Conservation (phyloP, 2,888 invertebrate species). For the Philhelius pedissequus region DNA sequence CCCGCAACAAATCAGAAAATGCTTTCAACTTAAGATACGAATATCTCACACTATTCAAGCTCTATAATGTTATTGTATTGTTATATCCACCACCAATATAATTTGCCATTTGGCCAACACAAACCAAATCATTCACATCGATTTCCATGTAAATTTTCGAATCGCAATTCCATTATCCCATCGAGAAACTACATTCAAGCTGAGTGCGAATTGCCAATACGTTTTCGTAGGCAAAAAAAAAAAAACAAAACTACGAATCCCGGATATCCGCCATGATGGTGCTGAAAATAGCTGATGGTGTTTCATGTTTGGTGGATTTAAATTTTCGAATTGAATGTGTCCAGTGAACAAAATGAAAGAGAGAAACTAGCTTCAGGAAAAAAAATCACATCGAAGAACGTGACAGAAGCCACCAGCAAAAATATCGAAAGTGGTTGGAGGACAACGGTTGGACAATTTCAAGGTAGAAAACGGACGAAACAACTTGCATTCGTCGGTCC, state of each 20-base stretch:
- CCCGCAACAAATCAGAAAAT: background rate
- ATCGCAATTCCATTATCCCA: conserved; percentile 47
- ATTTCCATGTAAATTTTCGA: conserved; percentile 53
- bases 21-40: background rate
- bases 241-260: background rate
- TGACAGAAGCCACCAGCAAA: background rate
- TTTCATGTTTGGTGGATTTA: conserved; percentile 48
- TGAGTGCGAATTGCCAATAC: background rate
- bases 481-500: conserved; percentile 14
- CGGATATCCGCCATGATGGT: conserved; percentile 42
- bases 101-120: conserved; percentile 33
- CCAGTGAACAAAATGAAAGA: background rate
- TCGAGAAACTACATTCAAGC: background rate
- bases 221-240: background rate
- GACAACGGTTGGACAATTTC: background rate
- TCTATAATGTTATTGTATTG: background rate
- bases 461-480: background rate
- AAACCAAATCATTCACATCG: conserved; percentile 16
- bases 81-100: background rate
- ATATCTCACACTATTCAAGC: background rate
- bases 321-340: conserved; percentile 43
- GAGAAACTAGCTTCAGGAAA: background rate
- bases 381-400: conserved; percentile 39
- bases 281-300: background rate
- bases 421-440: background rate